phyloP scores from a whole-genome alignment of 2,113 vertebrate species.

The Hiodon alosoides region DNA sequence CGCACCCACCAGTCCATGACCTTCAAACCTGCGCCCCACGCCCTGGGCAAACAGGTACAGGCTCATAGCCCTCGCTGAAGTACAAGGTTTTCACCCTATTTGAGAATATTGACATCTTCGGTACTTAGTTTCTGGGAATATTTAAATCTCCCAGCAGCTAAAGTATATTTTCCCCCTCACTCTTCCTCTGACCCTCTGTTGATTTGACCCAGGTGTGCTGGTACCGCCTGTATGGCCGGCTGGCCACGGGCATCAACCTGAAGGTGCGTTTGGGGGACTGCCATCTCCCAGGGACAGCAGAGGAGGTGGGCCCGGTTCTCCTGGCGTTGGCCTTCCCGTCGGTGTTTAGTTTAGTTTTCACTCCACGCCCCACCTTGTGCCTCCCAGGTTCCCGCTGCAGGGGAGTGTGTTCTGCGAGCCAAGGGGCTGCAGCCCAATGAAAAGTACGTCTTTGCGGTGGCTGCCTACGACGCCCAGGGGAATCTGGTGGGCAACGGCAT shows the following conservation, averaged over 20 bases:
- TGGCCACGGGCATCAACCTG: conserved; percentile 60
- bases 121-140: too few relatives aligned
- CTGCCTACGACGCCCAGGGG: conserved; percentile 76
- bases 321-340: neutral
- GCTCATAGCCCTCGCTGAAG: neutral
- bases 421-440: conserved; percentile 77
- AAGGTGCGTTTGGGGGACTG: conserved; percentile 81
- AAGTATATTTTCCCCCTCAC: neutral
- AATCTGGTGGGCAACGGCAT: conserved; percentile 71
- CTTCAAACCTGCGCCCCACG: conserved; percentile 76
- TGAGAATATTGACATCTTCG: neutral
- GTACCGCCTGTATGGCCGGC: conserved; percentile 78
- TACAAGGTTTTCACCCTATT: neutral
- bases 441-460: conserved; percentile 86
- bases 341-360: conserved; percentile 8
- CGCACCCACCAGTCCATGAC: conserved; percentile 71
- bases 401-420: conserved; percentile 67
- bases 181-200: neutral
- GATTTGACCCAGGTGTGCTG: conserved; percentile 67
- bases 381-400: conserved; percentile 70
- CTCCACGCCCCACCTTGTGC: conserved; percentile 28
- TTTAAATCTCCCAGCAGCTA: neutral
- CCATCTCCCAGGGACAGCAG: conserved; percentile 74
- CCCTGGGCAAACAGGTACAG: conserved; percentile 68
- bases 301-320: conserved; percentile 61